Evolutionary conservation across 1,140 invertebrate species (phyloP), one percentile per base, ranked within the genome.

Genomic region (Amyelois transitella): DNA sequence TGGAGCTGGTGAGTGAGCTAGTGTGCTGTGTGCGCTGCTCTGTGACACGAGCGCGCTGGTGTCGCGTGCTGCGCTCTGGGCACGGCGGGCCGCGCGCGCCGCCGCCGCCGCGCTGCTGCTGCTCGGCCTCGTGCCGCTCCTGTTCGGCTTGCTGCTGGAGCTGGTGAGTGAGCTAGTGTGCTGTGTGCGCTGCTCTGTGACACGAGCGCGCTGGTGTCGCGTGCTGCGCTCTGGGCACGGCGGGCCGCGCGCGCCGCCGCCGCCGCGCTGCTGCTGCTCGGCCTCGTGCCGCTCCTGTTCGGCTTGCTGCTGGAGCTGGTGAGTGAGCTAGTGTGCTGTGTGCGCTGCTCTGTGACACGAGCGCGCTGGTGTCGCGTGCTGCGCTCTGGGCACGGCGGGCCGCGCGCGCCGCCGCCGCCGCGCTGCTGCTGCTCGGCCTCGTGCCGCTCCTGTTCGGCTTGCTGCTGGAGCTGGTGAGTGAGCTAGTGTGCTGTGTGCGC

Each of bases 401-500:
- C 0, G 81, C 90, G 0, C 92, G 93, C 54, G 94, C 93, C 1
- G 91, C 92, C 3, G 84, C 96, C 1, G 93, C 97, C 0, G 93
- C 94, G 69, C 84, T 94, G 8, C 88, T 98, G 4, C 87, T 99
- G 38, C 90, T 99, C 2, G 97, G 97, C 8, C 89, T 99, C 0
- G 95, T 99, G 58, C 98, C 98, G 0, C 86, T 99, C 1, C 88
- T 99, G 20, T 95, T 99, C 76, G 98, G 98, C 0, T 80, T 99
- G 48, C 88, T 99, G 14, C 91, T 99, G 45, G 97, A 99, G 72
- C 86, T 98, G 58, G 95, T 98, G 24, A 67, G 75, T 66, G 17
- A n/a, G 22, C 22, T 24, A 24, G 22, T 28, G 3, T 28, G 25
- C 12, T 22, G 10, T 38, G 2, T 38, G 8, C 14, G 2, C 32